A percentile compares a stretch with the other conserved stretches of the same genome.
Conservation (phyloP, 2,113 vertebrate species). For the Leuciscus idus region DNA sequence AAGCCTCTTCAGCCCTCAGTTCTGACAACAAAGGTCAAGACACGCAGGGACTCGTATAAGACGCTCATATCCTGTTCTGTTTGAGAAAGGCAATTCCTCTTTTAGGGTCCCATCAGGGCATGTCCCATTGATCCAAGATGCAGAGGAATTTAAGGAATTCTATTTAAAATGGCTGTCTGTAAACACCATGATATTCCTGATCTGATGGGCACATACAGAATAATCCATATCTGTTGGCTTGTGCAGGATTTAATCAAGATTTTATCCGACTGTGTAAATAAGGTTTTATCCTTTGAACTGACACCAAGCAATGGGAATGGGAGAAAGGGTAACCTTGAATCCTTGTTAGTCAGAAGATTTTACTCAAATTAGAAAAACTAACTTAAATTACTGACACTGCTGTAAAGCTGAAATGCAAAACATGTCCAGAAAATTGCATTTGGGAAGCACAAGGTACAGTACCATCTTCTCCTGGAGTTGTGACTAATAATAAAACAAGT, state of each 20-base stretch:
- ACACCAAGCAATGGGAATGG: neutral
- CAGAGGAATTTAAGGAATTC: constrained; percentile 57
- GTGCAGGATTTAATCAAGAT: neutral
- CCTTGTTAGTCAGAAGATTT: neutral
- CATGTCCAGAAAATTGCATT: neutral
- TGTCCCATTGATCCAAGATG: constrained; percentile 3
- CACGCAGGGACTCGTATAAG: constrained; percentile 56
- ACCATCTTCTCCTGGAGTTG: neutral
- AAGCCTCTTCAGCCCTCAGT: neutral
- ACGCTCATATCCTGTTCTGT: constrained; percentile 34
- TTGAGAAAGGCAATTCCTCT: constrained; percentile 46
- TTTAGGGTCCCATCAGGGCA: constrained; percentile 14
- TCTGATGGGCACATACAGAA: neutral
- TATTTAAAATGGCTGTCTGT: constrained; percentile 44
- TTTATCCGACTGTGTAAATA: neutral
- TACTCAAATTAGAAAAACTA: neutral
- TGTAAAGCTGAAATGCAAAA: neutral
- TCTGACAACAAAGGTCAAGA: constrained; percentile 31
- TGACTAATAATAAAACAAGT: constrained; percentile 3
- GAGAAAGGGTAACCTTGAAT: neutral
- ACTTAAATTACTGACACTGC: neutral
- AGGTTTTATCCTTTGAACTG: neutral
- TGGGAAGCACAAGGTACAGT: neutral
- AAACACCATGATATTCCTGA: constrained; percentile 11
- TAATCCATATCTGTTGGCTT: neutral